Evolutionary conservation across 2,797 vertebrate species (phyloP), one percentile per base, ranked within the genome.

Genomic region (Falco rusticolus): DNA sequence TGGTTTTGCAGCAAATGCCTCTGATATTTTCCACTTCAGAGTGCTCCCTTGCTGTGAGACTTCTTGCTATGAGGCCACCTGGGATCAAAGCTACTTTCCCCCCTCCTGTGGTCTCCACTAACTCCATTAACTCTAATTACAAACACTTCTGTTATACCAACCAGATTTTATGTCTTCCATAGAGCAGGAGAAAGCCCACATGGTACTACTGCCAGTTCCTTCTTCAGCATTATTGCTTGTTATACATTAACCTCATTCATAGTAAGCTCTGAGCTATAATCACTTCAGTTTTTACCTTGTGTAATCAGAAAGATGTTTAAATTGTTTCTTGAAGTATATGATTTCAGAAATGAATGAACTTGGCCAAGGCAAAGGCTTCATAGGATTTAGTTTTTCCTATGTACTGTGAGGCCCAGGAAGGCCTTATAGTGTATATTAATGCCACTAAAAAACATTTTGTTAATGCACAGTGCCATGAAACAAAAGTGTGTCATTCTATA

Each of bases 31-130:
- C 90, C 74, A 59, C 63, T 83, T 89, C 90, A 54, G 47, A 89
- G 45, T 28, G 48, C 25, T 96, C 63, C 81, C 94, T 97, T 95
- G 78, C 87, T 95, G 92, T 89, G 84, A 79, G 57, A 22, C 74
- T 90, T 94, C 94, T 97, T 96, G 63, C 92, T 95, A 93, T 81
- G 88, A 92, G 70, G 93, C 97, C 97, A 97, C 95, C 97, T 97
- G 97, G 96, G 75, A 89, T 96, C 70, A 84, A 89, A 90, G 95
- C 89, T 65, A 82, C 91, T 96, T 89, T 97, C 47, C 14, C 82
- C 84, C 65, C 74, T 97, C 86, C 91, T 96, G 72, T 47, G 80
- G 92, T 90, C 70, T 94, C 60, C 86, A 4, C 41, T 61, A 54
- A 71, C 76, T 88, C 79, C 59, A 91, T 93, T 94, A 85, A 75